Percentiles rank a stretch among this genome's conserved stretches.
These are phyloP conservation scores for Diploptera punctata DNA, from an alignment of 2,888 invertebrate genomes.

Conservation along the genomic window DNA sequence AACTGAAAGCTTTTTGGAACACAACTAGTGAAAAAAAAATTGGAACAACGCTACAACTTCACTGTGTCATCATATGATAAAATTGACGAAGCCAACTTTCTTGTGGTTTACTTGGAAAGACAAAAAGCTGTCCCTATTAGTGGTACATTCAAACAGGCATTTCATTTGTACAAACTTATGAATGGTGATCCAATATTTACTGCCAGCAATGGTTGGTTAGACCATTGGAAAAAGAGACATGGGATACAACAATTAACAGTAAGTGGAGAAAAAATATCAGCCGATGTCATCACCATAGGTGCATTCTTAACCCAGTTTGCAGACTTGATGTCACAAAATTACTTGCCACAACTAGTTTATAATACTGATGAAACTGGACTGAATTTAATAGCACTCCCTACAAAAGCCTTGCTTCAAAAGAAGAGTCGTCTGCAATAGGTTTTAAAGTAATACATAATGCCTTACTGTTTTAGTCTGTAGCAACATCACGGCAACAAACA, in stretches of 20 bases:
- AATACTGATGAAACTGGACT: too few relatives aligned
- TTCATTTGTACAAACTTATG: background rate
- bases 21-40: background rate
- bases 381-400: too few relatives aligned
- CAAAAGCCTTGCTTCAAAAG: too few relatives aligned
- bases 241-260: background rate
- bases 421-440: too few relatives aligned
- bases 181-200: conserved; percentile 1
- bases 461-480: too few relatives aligned
- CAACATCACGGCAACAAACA: too few relatives aligned
- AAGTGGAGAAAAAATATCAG: background rate
- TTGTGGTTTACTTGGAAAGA: background rate
- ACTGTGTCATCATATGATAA: conserved; percentile 6
- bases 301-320: too few relatives aligned
- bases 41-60: background rate
- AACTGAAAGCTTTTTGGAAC: too few relatives aligned
- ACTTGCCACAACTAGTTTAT: too few relatives aligned
- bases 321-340: too few relatives aligned
- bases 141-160: background rate
- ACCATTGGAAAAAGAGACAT: conserved; percentile 14
- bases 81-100: background rate
- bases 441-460: too few relatives aligned
- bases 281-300: too few relatives aligned
- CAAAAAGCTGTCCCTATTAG: background rate
- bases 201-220: conserved; percentile 7